Evolutionary conservation across 1,140 invertebrate genomes (phyloP).

Genomic region (Dinoponera quadriceps): DNA sequence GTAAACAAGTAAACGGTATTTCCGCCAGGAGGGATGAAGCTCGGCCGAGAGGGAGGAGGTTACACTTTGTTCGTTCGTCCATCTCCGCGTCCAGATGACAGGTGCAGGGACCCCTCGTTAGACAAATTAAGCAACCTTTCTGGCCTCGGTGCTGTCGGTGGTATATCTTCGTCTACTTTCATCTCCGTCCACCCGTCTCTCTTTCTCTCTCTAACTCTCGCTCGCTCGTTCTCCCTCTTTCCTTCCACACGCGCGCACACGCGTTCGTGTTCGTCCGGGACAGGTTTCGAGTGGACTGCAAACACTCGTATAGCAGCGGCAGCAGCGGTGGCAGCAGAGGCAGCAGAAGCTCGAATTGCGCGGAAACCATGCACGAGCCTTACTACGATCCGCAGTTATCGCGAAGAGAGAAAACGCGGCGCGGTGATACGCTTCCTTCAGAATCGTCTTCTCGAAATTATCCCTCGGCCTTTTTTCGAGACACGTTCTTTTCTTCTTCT

Average conservation of each 20-base stretch:
- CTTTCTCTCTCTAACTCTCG: constrained; percentile 32
- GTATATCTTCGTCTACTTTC: constrained; percentile 56
- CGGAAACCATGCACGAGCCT: constrained; percentile 60
- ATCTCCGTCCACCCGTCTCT: constrained; percentile 57
- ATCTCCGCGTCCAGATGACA: constrained; percentile 76
- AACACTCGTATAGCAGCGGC: constrained; percentile 69
- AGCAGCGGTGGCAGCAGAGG: constrained; percentile 48
- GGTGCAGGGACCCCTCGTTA: constrained; percentile 79
- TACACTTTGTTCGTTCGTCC: constrained; percentile 65
- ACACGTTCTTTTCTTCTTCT: background rate
- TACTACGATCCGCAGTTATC: constrained; percentile 29
- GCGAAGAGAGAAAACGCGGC: background rate
- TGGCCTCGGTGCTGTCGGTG: constrained; percentile 64
- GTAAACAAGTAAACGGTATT: constrained; percentile 50
- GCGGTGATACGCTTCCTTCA: constrained; percentile 6
- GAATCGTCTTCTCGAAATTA: constrained; percentile 25
- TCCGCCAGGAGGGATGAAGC: constrained; percentile 21
- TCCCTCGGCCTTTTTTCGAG: constrained; percentile 1
- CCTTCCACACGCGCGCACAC: constrained; percentile 19
- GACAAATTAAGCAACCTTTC: constrained; percentile 79
- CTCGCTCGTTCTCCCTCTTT: constrained; percentile 12
- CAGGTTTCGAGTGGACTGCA: constrained; percentile 78
- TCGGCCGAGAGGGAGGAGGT: constrained; percentile 1
- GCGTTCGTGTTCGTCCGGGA: constrained; percentile 74
- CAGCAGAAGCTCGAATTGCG: constrained; percentile 61